Evolutionary conservation across 2,888 invertebrate species (phyloP), one percentile per base, ranked within the genome.

Genomic region (Lucinisca nassula): DNA sequence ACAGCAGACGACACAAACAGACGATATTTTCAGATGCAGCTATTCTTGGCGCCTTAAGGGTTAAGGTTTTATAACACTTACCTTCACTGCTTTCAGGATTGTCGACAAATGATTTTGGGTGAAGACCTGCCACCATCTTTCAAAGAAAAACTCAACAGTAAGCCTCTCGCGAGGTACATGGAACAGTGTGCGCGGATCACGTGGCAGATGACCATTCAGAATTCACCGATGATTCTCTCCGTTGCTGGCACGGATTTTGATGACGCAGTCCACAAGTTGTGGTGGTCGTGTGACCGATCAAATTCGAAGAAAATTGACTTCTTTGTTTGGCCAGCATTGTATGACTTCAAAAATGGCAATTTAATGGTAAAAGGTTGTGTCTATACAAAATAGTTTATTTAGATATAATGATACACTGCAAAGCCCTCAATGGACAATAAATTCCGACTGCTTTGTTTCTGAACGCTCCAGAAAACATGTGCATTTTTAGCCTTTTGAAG

Each of bases 161-260:
- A 92, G 67, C 79, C 90, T 12, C 84, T 94, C 8, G 80, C 82
- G 72, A 85, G 85, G 27, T 95, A 93, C 74, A 87, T 93, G 45
- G 90, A 91, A 32, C 93, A 93, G 67, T 92, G 94, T 77, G 92
- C 92, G 14, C 82, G 87, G 8, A 45, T 94, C 76, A 92, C 94
- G 14, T 95, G 95, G 95, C 95, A 95, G 73, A 95, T 95, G 95
- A 91, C 92, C n/a, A 90, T 94, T 12, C 95, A 95, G 76, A 92
- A 92, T 75, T 93, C 94, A 10, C 92, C 93, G 8, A 95, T 95
- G 95, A 88, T 77, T 40, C 87, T 95, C 8, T 90, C 85, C 24
- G 85, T 88, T 4, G 80, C 82, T 32, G 93, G 94, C 85, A 88
- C 85, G 27, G 79, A 81, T 21, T 95, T 94, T 82, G 92, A 93